A percentile compares a stretch with the other conserved stretches of the same genome.
These are phyloP conservation scores for Zeus faber DNA, from an alignment of 2,113 vertebrate species.

Conservation along the genomic window DNA sequence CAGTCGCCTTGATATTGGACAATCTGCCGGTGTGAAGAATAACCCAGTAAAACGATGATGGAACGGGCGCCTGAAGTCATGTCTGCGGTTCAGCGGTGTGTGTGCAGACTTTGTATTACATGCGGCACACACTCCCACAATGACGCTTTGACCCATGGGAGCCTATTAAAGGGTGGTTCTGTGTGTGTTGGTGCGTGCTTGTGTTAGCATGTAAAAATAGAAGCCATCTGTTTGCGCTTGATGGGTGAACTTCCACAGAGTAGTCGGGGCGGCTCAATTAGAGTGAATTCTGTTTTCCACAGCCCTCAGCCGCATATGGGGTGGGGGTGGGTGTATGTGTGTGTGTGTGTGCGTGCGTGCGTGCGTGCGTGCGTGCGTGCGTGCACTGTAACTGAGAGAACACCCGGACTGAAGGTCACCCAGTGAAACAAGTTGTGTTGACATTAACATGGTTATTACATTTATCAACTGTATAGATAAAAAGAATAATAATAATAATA, in stretches of 20 bases:
- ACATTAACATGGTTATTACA: too few relatives aligned
- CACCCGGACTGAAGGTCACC: too few relatives aligned
- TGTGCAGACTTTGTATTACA: background rate
- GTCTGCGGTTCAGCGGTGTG: background rate
- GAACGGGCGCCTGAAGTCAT: too few relatives aligned
- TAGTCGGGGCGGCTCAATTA: conserved; percentile 53
- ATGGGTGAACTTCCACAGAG: conserved; percentile 41
- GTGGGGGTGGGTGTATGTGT: conserved; percentile 1
- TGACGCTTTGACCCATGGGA: conserved; percentile 55
- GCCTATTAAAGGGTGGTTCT: conserved; percentile 51
- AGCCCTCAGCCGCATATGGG: conserved; percentile 20
- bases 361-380: conserved; percentile 10
- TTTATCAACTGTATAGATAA: too few relatives aligned
- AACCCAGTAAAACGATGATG: too few relatives aligned
- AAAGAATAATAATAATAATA: too few relatives aligned
- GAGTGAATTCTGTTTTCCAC: conserved; percentile 21
- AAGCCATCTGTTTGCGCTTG: conserved; percentile 34
- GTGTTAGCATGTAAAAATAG: conserved; percentile 56
- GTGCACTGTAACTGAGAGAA: background rate
- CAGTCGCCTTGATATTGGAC: too few relatives aligned
- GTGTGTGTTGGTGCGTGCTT: background rate
- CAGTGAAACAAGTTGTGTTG: too few relatives aligned
- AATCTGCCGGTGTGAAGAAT: too few relatives aligned
- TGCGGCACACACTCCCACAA: conserved; percentile 40
- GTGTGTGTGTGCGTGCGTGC: conserved; percentile 8